Conservation (phyloP, 2,113 vertebrate genomes). For the Aegotheles bennettii region DNA sequence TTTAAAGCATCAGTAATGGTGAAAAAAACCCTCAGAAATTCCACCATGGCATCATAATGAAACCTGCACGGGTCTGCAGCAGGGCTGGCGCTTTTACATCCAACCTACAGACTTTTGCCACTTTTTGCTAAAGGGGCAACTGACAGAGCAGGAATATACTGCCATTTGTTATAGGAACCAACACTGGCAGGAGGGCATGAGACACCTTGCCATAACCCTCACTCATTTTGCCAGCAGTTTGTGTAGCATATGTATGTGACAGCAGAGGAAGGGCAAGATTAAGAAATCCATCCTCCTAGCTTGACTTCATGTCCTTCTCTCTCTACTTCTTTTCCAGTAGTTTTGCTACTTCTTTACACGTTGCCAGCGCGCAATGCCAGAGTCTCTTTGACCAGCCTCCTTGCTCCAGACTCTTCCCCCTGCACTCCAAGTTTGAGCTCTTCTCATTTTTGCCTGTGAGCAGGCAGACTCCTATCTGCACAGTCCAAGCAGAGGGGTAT, state of each 20-base stretch:
- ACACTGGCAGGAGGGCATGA: not conserved
- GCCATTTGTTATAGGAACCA: not conserved
- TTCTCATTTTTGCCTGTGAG: not conserved
- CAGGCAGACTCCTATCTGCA: not conserved
- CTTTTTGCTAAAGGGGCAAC: not conserved
- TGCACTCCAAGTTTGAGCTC: fast-evolving
- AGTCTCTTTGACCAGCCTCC: not conserved
- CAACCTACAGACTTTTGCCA: not conserved
- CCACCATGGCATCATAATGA: constrained; percentile 5
- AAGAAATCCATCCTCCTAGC: not conserved
- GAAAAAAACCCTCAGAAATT: not conserved
- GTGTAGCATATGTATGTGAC: not conserved
- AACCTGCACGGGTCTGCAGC: not conserved
- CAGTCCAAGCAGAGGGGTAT: not conserved
- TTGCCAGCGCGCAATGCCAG: not conserved
- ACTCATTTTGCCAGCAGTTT: not conserved
- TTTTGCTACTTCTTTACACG: too few species aligned
- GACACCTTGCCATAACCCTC: not conserved
- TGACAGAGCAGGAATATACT: not conserved
- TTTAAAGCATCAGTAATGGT: not conserved
- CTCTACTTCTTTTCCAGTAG: not conserved
- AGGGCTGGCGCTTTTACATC: not conserved
- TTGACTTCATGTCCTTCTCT: not conserved
- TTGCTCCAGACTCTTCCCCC: not conserved
- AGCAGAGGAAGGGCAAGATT: not conserved